Evolutionary conservation across 2,797 vertebrate species (phyloP).

Genomic region (Xenops minutus): DNA sequence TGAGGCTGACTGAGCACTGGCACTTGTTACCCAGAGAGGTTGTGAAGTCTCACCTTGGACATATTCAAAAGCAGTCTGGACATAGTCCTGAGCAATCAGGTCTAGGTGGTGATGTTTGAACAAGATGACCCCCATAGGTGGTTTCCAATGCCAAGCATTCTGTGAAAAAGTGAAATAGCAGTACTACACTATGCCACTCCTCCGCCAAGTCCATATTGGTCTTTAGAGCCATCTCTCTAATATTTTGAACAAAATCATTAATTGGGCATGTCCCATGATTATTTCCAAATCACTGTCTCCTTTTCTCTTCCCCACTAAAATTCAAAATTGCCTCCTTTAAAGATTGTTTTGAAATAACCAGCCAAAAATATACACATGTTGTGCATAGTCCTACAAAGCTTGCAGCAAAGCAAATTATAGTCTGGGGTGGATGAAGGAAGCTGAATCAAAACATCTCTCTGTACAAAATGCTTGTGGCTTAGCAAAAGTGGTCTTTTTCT

Average conservation of each 20-base stretch:
- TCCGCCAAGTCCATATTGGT: neutral
- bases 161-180: neutral
- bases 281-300: neutral
- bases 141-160: neutral
- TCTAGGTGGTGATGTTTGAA: neutral
- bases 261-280: fast-evolving
- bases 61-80: neutral
- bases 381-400: neutral
- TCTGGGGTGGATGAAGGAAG: neutral
- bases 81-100: neutral
- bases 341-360: conserved; percentile 22
- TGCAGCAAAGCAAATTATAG: neutral
- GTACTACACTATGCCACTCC: no score
- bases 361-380: neutral
- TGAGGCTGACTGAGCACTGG: neutral
- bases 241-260: neutral
- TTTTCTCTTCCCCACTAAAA: neutral
- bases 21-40: neutral
- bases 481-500: conserved; percentile 1
- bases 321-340: conserved; percentile 10
- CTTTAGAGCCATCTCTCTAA: neutral
- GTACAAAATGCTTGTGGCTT: conserved; percentile 8
- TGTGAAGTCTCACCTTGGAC: neutral
- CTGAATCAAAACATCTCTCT: conserved; percentile 20
- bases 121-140: neutral